Evolutionary conservation across 2,113 vertebrate genomes (phyloP).

Genomic region (Nycticorax nycticorax): DNA sequence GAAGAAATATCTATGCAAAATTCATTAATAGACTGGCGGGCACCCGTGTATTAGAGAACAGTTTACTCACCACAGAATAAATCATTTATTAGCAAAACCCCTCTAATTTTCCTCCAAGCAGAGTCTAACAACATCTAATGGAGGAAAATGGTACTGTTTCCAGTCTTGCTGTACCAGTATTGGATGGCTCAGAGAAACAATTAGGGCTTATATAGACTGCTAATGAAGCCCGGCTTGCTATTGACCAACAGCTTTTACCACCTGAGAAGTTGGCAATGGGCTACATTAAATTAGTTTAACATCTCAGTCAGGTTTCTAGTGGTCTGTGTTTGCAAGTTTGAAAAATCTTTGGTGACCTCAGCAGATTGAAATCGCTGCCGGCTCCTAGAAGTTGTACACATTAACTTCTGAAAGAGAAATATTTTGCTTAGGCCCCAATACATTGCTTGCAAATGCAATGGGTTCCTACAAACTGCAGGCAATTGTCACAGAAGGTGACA

Average conservation of each 20-base stretch:
- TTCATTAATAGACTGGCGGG: background rate
- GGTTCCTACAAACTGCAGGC: background rate
- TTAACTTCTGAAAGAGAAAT: background rate
- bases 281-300: background rate
- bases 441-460: background rate
- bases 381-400: background rate
- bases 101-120: constrained; percentile 3
- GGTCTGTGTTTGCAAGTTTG: background rate
- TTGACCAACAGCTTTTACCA: background rate
- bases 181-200: background rate
- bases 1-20: background rate
- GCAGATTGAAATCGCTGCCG: background rate
- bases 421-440: background rate
- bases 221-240: background rate
- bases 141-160: background rate
- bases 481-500: background rate
- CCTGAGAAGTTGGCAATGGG: background rate
- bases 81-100: background rate
- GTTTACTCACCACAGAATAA: background rate
- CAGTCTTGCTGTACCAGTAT: background rate
- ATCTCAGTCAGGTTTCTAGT: background rate
- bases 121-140: background rate
- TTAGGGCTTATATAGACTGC: background rate
- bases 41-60: background rate
- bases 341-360: background rate